Evolutionary conservation across 2,113 vertebrate species (phyloP).

Genomic region (Sylvilagus bachmani): DNA sequence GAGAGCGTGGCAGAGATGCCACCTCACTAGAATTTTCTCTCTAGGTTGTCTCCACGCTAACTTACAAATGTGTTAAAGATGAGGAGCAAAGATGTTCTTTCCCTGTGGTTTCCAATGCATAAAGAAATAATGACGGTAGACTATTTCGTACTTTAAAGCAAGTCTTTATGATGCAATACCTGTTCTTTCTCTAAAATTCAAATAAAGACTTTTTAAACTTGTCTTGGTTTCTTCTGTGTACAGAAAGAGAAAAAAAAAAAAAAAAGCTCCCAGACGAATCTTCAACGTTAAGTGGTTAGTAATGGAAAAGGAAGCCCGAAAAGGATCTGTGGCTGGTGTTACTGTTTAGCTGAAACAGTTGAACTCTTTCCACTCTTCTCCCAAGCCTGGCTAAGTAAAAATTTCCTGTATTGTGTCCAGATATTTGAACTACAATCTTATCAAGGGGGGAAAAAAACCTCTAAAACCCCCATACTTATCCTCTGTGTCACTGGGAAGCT

Average conservation of each 20-base stretch:
- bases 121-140: background rate
- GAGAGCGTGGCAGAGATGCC: background rate
- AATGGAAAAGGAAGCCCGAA: background rate
- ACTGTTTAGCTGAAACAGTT: background rate
- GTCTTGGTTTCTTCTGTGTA: background rate
- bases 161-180: constrained; percentile 43
- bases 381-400: constrained; percentile 7
- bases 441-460: background rate
- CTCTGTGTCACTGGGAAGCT: background rate
- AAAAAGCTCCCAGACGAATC: background rate
- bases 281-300: background rate
- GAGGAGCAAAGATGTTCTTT: background rate
- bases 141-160: background rate
- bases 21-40: background rate
- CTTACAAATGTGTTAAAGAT: background rate
- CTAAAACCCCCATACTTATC: background rate
- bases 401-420: constrained; percentile 25
- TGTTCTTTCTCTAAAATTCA: constrained; percentile 64
- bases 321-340: background rate
- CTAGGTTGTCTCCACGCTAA: background rate
- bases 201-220: constrained; percentile 81
- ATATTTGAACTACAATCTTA: background rate
- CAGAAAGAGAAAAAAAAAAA: background rate
- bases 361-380: background rate
- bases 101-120: background rate